These are phyloP conservation scores for Petrocephalus sullivani DNA, from an alignment of 2,797 vertebrate genomes.

Conservation along the genomic window DNA sequence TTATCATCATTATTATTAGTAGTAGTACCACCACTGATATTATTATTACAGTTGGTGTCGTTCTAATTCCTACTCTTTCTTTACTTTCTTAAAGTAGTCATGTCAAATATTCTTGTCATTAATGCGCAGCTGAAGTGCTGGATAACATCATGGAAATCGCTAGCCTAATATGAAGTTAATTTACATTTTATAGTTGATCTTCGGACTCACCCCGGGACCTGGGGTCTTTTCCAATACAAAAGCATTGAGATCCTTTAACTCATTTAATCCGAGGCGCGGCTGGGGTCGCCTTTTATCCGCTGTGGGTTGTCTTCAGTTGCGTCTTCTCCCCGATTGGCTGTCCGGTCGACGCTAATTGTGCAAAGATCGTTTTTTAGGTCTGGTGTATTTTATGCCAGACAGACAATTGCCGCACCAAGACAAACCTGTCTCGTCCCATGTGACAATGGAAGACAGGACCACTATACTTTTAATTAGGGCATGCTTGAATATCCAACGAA, in stretches of 20 bases:
- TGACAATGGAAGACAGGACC: constrained; percentile 64
- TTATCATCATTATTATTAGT: constrained; percentile 18
- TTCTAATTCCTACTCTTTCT: background rate
- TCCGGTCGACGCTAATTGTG: constrained; percentile 77
- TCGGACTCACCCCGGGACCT: constrained; percentile 56
- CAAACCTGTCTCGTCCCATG: constrained; percentile 72
- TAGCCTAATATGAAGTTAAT: constrained; percentile 49
- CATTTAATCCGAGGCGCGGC: constrained; percentile 74
- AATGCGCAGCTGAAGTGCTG: background rate
- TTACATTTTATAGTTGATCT: constrained; percentile 62
- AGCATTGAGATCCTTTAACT: constrained; percentile 78
- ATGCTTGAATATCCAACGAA: constrained; percentile 61
- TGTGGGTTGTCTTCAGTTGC: constrained; percentile 74
- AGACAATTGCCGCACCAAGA: constrained; percentile 61
- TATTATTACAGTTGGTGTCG: constrained; percentile 9
- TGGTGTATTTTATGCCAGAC: constrained; percentile 57
- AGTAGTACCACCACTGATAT: constrained; percentile 3
- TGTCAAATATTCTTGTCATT: background rate
- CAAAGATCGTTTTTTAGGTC: constrained; percentile 73
- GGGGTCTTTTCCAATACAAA: constrained; percentile 70
- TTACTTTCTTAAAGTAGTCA: background rate
- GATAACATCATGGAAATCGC: constrained; percentile 20
- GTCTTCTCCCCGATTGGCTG: constrained; percentile 74
- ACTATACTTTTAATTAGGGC: constrained; percentile 59
- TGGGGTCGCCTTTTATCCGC: constrained; percentile 72